Evolutionary conservation across 2,797 vertebrate genomes (phyloP), one percentile per base, ranked within the genome.

Genomic region (Podarcis siculus): DNA sequence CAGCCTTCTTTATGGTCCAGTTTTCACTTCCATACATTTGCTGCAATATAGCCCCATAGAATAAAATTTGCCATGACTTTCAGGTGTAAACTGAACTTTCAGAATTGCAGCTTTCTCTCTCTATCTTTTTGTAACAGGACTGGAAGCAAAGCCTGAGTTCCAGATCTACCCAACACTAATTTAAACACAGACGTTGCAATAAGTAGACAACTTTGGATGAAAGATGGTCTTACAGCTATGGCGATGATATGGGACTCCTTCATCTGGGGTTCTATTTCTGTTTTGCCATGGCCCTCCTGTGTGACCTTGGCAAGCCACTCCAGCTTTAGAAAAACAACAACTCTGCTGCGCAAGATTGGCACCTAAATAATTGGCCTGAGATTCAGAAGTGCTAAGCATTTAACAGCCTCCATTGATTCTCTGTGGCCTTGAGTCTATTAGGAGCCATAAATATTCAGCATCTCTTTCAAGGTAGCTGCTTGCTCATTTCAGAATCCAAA

Each of bases 261-360:
- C 6, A 37, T 66, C 25, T 79, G 66, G 15, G 12, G 8, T n/a
- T 61, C 67, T 69, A 42, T 82, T 82, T 67, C 35, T 58, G 21
- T 69, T 82, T 82, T 39, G 42, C 13, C 23, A 32, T 35, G 45
- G 66, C 9, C 30, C 71, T 79, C n/a, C 58, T 75, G 6, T n/a
- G 19, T 73, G 55, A 87, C 37, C 13, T 82, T 81, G 42, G 17
- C 10, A 79, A 76, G 49, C 58, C 83, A 89, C 45, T 85, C 42
- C 42, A 76, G 23, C 25, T 32, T 39, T 58, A 79, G 42, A 86
- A 79, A 61, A 86, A 72, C 3, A 45, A 2, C 49, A 49, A 64
- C 27, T 73, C 45, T 37, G 45, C 45, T 78, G 61, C 27, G 37
- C 37, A 75, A 75, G 39, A 49, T 9, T 6, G 39, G 13, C 30